Base-by-base conservation (phyloP, 1,140 invertebrate genomes). In the Drosophila lini region DNA sequence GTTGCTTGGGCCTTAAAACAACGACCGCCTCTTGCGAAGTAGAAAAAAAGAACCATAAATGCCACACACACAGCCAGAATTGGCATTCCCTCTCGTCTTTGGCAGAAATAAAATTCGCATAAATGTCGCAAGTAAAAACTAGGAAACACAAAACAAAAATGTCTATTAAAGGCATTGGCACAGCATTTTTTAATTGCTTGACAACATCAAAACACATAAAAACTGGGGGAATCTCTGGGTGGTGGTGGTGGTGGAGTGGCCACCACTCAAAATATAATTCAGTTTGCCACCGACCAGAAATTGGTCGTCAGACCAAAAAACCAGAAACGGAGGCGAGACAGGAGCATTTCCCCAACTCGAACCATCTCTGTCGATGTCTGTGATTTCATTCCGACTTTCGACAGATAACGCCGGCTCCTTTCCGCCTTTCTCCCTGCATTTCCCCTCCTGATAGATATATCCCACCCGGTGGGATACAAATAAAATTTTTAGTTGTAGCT, bases 151-250 rank as follows among this genome's bases (percentile, higher is more conserved):
- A 56, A 75, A 75, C 71, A 74, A 50, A 78, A 84, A 85, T 76
- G 80, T 69, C 75, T 73, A 88, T 82, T 88, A 82, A 76, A 74
- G 83, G 60, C 63, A 84, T 81, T 85, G 68, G 65, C 53, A 88
- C 75, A 81, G 73, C 40, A 88, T 86, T 82, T 78, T 55, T 88
- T 85, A 86, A 86, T 86, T 86, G 82, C 83, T 88, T 76, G 75
- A 83, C 82, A 86, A 78, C 76, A 82, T 82, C 67, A 70, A 69
- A 86, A 80, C 75, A 82, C 62, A 68, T 62, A 76, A 63, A 84
- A 64, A 61, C 58, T 38, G 40, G 25, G 32, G n/a, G 25, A 67
- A 25, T 32, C 31, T 25, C 22, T 19, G 42, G 42, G 15, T 13
- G 42, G 58, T 36, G 45, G 42, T 61, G 32, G 50, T 25, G 50